Conservation (phyloP, 1,140 invertebrate genomes). For the Meloidogyne chitwoodi region DNA sequence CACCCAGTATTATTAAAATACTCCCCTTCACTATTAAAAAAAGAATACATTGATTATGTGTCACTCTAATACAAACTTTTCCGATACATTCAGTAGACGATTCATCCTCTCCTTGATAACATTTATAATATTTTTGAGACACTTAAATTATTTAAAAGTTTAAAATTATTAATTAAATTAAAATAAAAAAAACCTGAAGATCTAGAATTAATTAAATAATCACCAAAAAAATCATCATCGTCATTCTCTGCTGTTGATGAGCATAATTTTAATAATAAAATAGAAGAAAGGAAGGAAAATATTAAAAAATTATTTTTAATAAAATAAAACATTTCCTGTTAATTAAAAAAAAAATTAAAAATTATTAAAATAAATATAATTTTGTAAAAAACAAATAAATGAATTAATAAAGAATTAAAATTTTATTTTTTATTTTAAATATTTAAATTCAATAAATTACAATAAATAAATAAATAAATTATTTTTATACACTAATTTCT, state of each 20-base stretch:
- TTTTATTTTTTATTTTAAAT: no score
- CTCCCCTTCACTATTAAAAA: no score
- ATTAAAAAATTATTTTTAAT: no score
- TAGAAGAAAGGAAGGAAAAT: neutral
- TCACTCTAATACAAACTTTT: constrained; percentile 1
- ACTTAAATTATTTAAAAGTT: neutral
- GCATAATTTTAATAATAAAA: neutral
- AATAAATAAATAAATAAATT: no score
- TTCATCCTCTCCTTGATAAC: constrained; percentile 4
- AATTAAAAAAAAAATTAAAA: no score
- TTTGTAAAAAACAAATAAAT: no score
- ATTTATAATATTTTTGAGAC: neutral
- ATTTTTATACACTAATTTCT: no score
- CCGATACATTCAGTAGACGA: neutral
- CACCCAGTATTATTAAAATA: no score
- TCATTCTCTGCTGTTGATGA: neutral
- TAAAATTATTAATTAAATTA: neutral
- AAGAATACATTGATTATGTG: constrained; percentile 5
- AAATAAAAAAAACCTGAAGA: neutral
- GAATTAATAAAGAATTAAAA: no score
- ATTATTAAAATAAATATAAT: no score
- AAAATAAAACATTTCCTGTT: no score
- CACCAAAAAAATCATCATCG: neutral
- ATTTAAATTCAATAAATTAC: no score
- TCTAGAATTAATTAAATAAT: neutral